Percentiles rank a stretch among this genome's conserved stretches.
phyloP scores from a whole-genome alignment of 2,888 invertebrate species.

The Mechanitis messenoides region DNA sequence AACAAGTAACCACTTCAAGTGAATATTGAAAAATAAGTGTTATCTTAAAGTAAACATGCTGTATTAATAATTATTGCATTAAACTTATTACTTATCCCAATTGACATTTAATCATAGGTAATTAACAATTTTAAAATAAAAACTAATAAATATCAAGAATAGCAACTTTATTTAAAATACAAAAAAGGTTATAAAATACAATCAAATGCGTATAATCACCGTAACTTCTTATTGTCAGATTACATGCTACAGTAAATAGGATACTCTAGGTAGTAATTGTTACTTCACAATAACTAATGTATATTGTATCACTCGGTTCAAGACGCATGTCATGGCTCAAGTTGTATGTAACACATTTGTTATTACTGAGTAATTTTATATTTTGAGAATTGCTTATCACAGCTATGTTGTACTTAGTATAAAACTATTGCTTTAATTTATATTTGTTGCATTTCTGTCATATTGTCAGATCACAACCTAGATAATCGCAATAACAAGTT shows the following conservation, averaged over 20 bases:
- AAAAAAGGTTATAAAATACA: slow-evolving; percentile 76
- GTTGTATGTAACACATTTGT: slow-evolving; percentile 7
- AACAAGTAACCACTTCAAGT: slow-evolving; percentile 19
- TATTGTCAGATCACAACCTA: slow-evolving; percentile 56
- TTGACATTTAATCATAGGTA: slow-evolving; percentile 13
- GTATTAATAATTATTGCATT: slow-evolving; percentile 24
- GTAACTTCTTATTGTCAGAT: slow-evolving; percentile 61
- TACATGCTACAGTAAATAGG: slow-evolving; percentile 51
- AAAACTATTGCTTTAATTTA: slow-evolving; percentile 11
- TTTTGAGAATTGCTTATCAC: slow-evolving; percentile 36
- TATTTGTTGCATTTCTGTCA: slow-evolving; percentile 12
- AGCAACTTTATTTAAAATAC: slow-evolving; percentile 76
- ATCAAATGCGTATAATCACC: slow-evolving; percentile 75
- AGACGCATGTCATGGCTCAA: slow-evolving; percentile 11
- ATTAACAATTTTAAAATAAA: slow-evolving; percentile 32
- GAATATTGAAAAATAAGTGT: slow-evolving; percentile 25
- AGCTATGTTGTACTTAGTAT: slow-evolving; percentile 35
- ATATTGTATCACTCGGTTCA: slow-evolving; percentile 26
- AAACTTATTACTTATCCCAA: slow-evolving; percentile 12
- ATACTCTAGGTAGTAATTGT: slow-evolving; percentile 57
- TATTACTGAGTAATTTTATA: slow-evolving; percentile 9
- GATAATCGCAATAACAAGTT: slow-evolving; percentile 48
- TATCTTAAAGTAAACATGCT: slow-evolving; percentile 31
- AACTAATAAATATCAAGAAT: slow-evolving; percentile 66
- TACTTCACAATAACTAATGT: slow-evolving; percentile 32